Evolutionary conservation across 1,140 invertebrate genomes (phyloP).

Genomic region (Calephelis nemesis): DNA sequence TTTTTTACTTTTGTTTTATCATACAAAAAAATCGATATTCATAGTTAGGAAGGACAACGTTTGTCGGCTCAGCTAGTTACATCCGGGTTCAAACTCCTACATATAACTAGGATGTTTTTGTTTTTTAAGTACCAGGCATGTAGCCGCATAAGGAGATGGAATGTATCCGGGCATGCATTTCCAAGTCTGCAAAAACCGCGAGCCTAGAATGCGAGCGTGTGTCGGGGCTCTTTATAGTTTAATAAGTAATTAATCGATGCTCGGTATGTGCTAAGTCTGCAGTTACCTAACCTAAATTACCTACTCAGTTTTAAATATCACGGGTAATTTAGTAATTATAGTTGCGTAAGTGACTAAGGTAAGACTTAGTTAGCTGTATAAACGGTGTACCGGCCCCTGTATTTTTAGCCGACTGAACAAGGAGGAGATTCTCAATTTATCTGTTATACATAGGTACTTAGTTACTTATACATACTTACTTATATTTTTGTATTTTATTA

Average conservation of each 20-base stretch:
- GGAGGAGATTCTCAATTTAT: no score
- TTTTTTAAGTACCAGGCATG: conserved; percentile 29
- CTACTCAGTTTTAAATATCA: background rate
- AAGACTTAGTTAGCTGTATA: no score
- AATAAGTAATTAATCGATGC: conserved; percentile 10
- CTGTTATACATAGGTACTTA: no score
- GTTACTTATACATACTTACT: no score
- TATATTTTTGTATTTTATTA: no score
- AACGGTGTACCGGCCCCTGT: no score
- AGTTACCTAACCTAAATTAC: conserved; percentile 7
- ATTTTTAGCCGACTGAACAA: no score
- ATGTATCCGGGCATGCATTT: conserved; percentile 12
- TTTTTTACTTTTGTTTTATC: no score
- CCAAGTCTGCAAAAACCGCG: background rate
- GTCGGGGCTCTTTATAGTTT: background rate
- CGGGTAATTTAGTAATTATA: background rate
- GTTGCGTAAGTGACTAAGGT: background rate
- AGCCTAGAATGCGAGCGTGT: background rate
- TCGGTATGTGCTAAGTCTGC: background rate
- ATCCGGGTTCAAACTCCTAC: background rate
- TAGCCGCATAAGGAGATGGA: conserved; percentile 33
- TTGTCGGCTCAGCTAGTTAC: no score
- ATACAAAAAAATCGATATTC: no score
- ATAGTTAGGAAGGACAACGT: no score
- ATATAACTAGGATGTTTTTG: conserved; percentile 26